Conservation (phyloP, 2,113 vertebrate species). For the Zosterops pallidus region DNA sequence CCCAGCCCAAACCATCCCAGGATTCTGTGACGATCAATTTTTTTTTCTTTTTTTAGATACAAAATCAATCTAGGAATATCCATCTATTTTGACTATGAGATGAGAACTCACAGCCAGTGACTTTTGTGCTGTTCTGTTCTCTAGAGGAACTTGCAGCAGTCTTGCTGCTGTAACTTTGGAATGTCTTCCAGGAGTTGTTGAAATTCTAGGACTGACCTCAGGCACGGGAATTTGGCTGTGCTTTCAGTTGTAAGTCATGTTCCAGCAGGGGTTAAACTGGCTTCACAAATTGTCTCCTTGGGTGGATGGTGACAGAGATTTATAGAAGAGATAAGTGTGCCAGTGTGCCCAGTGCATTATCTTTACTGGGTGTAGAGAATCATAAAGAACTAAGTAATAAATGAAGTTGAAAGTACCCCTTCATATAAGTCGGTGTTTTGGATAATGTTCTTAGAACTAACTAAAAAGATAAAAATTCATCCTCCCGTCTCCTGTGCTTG, state of each 20-base stretch:
- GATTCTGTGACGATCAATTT: background rate
- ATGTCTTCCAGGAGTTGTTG: background rate
- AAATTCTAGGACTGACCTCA: background rate
- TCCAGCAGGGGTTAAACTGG: background rate
- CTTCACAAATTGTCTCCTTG: background rate
- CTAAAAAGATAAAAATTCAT: background rate
- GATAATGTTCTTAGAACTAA: conserved; percentile 45
- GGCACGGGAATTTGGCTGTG: background rate
- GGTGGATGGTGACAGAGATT: background rate
- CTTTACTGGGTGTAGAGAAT: background rate
- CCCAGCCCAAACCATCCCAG: background rate
- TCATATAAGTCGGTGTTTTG: background rate
- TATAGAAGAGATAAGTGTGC: background rate
- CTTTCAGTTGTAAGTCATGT: background rate
- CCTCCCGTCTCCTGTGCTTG: background rate
- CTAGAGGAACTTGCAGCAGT: background rate
- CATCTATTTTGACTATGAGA: background rate
- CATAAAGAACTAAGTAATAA: background rate
- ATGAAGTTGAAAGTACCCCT: background rate
- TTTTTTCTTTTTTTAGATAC: background rate
- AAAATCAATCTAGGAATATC: background rate
- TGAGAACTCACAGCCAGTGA: background rate
- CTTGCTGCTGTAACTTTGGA: background rate
- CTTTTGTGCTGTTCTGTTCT: background rate
- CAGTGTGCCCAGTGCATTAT: background rate